Percentiles rank a stretch among this genome's conserved stretches.
Conservation (phyloP, 2,888 invertebrate genomes). For the Liodrosophila aerea region DNA sequence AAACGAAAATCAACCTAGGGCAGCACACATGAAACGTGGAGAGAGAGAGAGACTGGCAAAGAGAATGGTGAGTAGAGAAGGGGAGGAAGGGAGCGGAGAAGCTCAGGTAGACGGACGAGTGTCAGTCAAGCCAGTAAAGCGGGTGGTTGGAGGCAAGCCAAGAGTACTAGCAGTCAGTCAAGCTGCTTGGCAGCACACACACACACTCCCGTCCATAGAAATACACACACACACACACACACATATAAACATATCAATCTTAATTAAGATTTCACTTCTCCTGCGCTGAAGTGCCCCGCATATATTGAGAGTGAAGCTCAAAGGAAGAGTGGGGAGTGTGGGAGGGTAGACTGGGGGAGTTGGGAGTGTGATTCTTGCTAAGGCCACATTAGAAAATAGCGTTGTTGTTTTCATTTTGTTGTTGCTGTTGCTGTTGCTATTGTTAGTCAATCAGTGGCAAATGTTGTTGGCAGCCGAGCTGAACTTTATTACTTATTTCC, state of each 20-base stretch:
- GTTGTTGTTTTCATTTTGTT: constrained; percentile 38
- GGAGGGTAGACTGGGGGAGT: not conserved
- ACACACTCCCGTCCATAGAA: constrained; percentile 11
- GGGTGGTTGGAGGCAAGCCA: constrained; percentile 1
- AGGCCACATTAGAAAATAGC: constrained; percentile 32
- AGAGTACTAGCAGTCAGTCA: constrained; percentile 14
- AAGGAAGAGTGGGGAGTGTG: not conserved
- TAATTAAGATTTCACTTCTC: constrained; percentile 79
- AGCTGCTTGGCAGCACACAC: constrained; percentile 29
- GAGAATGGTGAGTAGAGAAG: not conserved
- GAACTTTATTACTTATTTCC: constrained; percentile 60
- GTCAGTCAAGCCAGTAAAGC: constrained; percentile 42
- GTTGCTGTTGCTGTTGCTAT: constrained; percentile 21
- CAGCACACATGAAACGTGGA: too few species aligned
- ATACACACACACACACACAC: constrained; percentile 28
- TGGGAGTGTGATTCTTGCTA: constrained; percentile 15
- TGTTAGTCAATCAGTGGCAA: constrained; percentile 53
- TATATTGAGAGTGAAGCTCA: constrained; percentile 37
- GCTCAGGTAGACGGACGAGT: constrained; percentile 32
- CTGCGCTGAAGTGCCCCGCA: constrained; percentile 51
- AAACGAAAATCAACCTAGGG: constrained; percentile 37
- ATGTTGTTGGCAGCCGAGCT: constrained; percentile 47
- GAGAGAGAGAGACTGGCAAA: not conserved
- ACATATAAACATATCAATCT: constrained; percentile 79
- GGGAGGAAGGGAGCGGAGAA: not conserved